phyloP scores from a whole-genome alignment of 2,113 vertebrate genomes.

The Periophthalmodon schlosseri region DNA sequence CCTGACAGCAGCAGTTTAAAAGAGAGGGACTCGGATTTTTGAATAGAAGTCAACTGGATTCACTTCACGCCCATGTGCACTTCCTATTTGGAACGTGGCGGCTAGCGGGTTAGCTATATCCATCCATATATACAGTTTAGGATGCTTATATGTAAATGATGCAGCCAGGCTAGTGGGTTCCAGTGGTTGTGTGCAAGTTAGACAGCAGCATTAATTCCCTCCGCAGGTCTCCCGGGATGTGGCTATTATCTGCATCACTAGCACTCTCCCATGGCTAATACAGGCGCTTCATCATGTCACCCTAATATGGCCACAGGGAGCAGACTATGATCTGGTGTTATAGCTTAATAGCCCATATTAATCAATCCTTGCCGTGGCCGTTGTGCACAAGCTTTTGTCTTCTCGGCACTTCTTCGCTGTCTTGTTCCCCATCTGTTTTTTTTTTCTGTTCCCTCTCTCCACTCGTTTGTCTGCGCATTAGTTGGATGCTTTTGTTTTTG shows the following conservation, averaged over 20 bases:
- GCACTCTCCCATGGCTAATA: constrained; percentile 70
- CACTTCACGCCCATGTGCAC: too few species aligned
- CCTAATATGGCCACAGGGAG: constrained; percentile 69
- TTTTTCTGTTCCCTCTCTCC: constrained; percentile 15
- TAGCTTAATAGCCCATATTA: constrained; percentile 70
- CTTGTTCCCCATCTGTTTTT: constrained; percentile 49
- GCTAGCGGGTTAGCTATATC: too few species aligned
- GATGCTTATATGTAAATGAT: constrained; percentile 6
- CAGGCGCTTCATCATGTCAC: constrained; percentile 69
- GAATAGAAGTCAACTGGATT: too few species aligned
- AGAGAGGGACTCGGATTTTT: too few species aligned
- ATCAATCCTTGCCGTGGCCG: constrained; percentile 58
- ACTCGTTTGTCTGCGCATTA: constrained; percentile 9
- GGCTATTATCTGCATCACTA: constrained; percentile 77
- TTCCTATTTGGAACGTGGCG: too few species aligned
- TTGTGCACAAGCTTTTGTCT: constrained; percentile 57
- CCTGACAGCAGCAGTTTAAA: too few species aligned
- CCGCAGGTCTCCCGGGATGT: constrained; percentile 62
- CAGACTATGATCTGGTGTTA: constrained; percentile 74
- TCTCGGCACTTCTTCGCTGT: constrained; percentile 49
- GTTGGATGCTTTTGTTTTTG: constrained; percentile 26
- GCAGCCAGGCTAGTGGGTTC: neutral
- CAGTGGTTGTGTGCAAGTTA: constrained; percentile 36
- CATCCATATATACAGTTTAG: too few species aligned
- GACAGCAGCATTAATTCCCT: constrained; percentile 70